Percentiles rank a stretch among this genome's conserved stretches.
Conservation (phyloP, 2,797 vertebrate genomes). For the Pyrrhura leucotis region DNA sequence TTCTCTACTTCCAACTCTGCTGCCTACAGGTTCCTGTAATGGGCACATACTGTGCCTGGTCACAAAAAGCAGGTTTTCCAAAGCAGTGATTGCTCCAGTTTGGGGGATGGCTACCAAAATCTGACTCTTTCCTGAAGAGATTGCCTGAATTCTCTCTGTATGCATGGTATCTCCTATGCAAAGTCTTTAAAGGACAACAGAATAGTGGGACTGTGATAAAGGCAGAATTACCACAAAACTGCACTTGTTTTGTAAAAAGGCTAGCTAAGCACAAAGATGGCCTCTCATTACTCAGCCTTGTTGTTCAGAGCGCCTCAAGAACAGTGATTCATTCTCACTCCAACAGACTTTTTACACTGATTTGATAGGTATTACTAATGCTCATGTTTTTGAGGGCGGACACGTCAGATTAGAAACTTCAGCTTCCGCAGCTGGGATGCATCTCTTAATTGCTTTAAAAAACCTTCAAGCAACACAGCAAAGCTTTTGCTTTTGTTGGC, state of each 20-base stretch:
- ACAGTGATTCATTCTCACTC: not conserved
- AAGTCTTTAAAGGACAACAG: not conserved
- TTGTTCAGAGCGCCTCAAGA: not conserved
- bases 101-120: not conserved
- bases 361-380: not conserved
- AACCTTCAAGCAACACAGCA: not conserved
- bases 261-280: not conserved
- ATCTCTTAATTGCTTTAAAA: not conserved
- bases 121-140: not conserved
- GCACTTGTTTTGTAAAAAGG: not conserved
- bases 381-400: not conserved
- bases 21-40: not conserved
- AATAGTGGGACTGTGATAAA: not conserved
- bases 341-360: not conserved
- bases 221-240: not conserved
- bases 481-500: not conserved
- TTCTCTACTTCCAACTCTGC: not conserved
- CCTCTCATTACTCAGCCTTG: not conserved
- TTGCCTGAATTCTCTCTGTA: not conserved
- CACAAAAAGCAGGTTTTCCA: fast-evolving
- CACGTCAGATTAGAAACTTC: not conserved
- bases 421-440: not conserved
- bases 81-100: not conserved
- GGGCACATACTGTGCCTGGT: not conserved
- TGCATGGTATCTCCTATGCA: not conserved